Conservation (phyloP, 2,797 vertebrate species). For the Chloroceryle inda region DNA sequence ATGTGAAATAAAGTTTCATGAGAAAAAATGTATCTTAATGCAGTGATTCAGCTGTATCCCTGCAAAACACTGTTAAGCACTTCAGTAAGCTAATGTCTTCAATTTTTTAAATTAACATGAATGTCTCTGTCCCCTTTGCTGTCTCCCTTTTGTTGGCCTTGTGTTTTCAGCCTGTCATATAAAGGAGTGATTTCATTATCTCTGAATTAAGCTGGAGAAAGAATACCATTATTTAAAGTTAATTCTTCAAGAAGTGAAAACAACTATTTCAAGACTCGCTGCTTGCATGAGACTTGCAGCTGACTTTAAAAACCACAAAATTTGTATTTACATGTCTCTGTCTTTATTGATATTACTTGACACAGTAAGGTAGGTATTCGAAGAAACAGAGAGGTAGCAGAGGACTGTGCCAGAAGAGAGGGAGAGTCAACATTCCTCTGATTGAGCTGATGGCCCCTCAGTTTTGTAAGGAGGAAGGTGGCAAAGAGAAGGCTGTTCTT, state of each 20-base stretch:
- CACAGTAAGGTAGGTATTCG: background rate
- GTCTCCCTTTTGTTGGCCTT: background rate
- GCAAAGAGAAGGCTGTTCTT: rapidly evolving
- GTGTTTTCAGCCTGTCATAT: background rate
- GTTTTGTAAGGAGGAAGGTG: background rate
- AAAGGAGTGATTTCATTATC: background rate
- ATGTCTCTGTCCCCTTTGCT: background rate
- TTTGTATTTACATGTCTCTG: rapidly evolving
- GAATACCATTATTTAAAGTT: background rate
- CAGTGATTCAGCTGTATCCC: background rate
- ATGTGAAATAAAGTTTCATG: background rate
- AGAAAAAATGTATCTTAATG: background rate
- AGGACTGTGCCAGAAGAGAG: background rate
- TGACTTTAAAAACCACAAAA: background rate
- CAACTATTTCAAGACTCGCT: background rate
- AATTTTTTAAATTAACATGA: background rate
- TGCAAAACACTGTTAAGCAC: background rate
- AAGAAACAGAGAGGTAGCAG: background rate
- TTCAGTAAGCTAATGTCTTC: background rate
- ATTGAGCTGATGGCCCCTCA: background rate
- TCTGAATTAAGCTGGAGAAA: background rate
- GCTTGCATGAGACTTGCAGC: background rate
- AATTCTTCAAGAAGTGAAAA: background rate
- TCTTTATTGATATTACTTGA: background rate
- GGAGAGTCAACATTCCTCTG: rapidly evolving